Base-by-base conservation (phyloP, 1,140 invertebrate genomes). In the Macrosteles quadrilineatus region DNA sequence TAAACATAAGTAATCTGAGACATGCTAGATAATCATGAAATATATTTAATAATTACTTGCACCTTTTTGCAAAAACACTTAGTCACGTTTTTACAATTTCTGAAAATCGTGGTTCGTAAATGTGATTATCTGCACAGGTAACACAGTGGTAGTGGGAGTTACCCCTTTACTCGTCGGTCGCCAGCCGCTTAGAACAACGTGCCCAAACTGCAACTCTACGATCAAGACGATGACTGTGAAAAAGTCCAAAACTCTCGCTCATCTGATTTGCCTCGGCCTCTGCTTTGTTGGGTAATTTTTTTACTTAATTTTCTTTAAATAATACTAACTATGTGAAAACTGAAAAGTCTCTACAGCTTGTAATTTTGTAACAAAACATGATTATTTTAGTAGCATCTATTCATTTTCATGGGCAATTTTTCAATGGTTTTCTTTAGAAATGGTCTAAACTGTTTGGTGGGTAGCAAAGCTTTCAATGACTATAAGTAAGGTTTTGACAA, bases 211-310 rank as follows among this genome's bases (percentile, higher is more conserved):
- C 65, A 45, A 55, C 50, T n/a, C 45, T 14, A 6, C 19, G 1
- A 62, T 73, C 17, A 14, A 29, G 25, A 27, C 23, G 4, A 2
- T 14, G 12, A 59, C 55, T 23, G 27, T 23, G 4, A 59, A 55
- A 14, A 11, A 66, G 70, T n/a, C 14, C 17, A 27, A 59, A n/a
- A 43, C 29, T 45, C 19, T 31, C 0, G 72, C 72, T 32, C 70
- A 73, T 50, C 29, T 73, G 1, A 68, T 59, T 40, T 73, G 72
- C 19, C 32, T 73, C n/a, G 59, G 64, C 0, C 31, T 73, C 14
- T 65, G 68, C 11, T 1, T 71, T 2, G 21, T 73, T 29, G 70
- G 70, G 70, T 71, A 45, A 53, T 65, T n/a, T n/a, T n/a, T n/a
- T n/a, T n/a, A n/a, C n/a, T n/a, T n/a, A n/a, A n/a, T n/a, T n/a